phyloP scores from a whole-genome alignment of 2,797 vertebrate genomes.

The Myioborus miniatus region DNA sequence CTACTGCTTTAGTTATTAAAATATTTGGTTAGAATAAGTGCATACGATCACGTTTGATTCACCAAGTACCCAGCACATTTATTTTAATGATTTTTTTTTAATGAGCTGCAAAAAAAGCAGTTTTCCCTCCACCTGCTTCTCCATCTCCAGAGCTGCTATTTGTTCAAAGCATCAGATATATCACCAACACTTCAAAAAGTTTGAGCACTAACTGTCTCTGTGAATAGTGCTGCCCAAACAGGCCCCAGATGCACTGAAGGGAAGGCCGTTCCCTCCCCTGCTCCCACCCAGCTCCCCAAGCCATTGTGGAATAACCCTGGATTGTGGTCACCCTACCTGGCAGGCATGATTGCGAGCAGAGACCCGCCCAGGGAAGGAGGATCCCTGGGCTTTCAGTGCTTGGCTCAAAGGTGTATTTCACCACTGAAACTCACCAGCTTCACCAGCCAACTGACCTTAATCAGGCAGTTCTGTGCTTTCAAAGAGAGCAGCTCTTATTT shows the following conservation, averaged over 20 bases:
- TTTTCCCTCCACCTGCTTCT: neutral
- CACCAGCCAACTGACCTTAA: neutral
- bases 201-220: neutral
- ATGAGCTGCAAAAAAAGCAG: neutral
- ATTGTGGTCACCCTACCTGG: neutral
- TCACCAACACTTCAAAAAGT: neutral
- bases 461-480: neutral
- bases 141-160: neutral
- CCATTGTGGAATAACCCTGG: neutral
- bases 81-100: neutral
- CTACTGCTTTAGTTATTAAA: neutral
- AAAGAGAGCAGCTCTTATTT: neutral
- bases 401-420: neutral
- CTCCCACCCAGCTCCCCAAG: neutral
- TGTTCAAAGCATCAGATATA: neutral
- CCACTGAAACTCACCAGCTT: neutral
- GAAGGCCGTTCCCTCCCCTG: neutral
- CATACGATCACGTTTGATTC: neutral
- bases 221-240: neutral
- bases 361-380: neutral
- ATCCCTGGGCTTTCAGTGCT: neutral
- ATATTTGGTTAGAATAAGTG: neutral
- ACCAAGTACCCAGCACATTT: neutral
- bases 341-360: accelerated
- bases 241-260: neutral